Base-by-base conservation (phyloP, 2,888 invertebrate genomes). In the Sepiola atlantica region DNA sequence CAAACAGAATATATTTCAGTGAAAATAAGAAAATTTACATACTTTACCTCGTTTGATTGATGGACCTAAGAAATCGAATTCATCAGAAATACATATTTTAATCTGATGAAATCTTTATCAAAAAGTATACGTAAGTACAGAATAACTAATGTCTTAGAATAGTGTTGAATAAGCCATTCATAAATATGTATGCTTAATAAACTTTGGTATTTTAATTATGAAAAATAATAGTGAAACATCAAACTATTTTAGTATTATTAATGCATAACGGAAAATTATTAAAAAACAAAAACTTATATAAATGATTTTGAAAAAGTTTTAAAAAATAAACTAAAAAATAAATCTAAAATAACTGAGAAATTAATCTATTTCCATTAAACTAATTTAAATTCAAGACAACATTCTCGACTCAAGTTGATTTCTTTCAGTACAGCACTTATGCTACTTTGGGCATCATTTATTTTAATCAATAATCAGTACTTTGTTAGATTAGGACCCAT, bases 1-100 rank as follows among this genome's bases (percentile, higher is more conserved):
- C 92, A 92, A 45, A 92, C 92, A 92, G 35, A 91, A n/a, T 92
- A 92, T 92, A 92, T 45, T 54, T 35, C 92, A 92, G 92, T 92
- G 35, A 35, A 54, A 28, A 92, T 54, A 55, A 55, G 45, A 35
- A 45, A 92, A 32, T 55, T 54, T 92, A 28, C 28, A 92, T 92
- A 54, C 45, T 35, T 92, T 54, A 55, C 92, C 92, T 92, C 55
- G 0, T 54, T 54, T 92, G 28, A 35, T 35, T 1, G 14, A 35
- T 35, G 28, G 24, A 35, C 55, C 45, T 92, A 55, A 16, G 45
- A 55, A 55, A 54, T 54, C 92, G 35, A 28, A 92, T 92, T 54
- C 35, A 54, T 45, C 92, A 92, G n/a, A 92, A 92, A 28, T 54
- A 54, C 35, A n/a, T n/a, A n/a, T n/a, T 35, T 92, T 35, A 32